Conservation (phyloP, 2,888 invertebrate species). For the Trichogramma dendrolimi region DNA sequence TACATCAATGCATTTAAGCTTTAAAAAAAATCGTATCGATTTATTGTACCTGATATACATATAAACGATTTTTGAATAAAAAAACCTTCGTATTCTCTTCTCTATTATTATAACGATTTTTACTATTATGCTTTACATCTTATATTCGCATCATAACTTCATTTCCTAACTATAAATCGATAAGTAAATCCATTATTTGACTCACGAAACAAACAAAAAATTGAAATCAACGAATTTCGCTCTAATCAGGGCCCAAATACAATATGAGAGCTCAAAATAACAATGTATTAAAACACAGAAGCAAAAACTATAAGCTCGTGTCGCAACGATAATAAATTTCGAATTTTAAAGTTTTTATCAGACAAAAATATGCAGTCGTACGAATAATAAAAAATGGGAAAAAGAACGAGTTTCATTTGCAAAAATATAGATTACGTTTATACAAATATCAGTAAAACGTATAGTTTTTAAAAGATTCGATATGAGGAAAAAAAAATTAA, state of each 20-base stretch:
- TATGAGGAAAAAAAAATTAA: constrained; percentile 23
- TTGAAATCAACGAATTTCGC: constrained; percentile 28
- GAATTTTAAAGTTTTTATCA: constrained; percentile 9
- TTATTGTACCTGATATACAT: too few relatives aligned
- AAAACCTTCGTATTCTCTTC: too few relatives aligned
- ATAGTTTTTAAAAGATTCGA: constrained; percentile 41
- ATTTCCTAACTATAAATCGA: too few relatives aligned
- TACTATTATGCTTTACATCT: too few relatives aligned
- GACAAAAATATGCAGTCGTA: constrained; percentile 25
- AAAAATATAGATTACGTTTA: constrained; percentile 5
- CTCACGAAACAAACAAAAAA: constrained; percentile 1
- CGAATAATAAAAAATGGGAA: neutral
- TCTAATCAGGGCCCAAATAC: constrained; percentile 17
- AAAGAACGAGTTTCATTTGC: neutral
- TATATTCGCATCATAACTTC: too few relatives aligned
- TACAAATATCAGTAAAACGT: constrained; percentile 35
- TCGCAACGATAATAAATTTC: constrained; percentile 6
- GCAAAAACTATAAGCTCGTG: neutral
- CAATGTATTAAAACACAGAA: constrained; percentile 1
- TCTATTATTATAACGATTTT: too few relatives aligned
- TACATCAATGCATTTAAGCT: too few relatives aligned
- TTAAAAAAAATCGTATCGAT: too few relatives aligned
- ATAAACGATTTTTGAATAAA: too few relatives aligned
- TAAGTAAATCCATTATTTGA: too few relatives aligned
- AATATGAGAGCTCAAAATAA: constrained; percentile 9